phyloP scores from a whole-genome alignment of 2,113 vertebrate genomes.

The Odontophorus gujanensis region DNA sequence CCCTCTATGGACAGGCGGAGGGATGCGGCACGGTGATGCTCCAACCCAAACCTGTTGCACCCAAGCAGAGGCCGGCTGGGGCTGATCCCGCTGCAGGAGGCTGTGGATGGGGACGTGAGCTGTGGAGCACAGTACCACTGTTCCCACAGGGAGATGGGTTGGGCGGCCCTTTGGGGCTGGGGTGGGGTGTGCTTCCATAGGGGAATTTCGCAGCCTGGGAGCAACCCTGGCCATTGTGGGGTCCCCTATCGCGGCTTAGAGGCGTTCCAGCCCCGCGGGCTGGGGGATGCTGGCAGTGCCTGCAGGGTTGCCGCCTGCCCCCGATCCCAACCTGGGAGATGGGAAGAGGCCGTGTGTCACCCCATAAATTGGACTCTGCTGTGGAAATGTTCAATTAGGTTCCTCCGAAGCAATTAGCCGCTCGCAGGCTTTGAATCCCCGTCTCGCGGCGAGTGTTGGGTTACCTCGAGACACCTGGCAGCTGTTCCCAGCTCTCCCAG shows the following conservation, averaged over 20 bases:
- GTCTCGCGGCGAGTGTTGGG: conserved; percentile 51
- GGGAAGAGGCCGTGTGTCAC: neutral
- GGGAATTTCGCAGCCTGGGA: neutral
- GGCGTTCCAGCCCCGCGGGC: no score
- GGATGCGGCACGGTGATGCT: neutral
- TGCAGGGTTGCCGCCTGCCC: neutral
- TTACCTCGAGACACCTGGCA: conserved; percentile 74
- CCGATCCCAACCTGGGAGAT: neutral
- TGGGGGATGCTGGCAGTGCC: accelerated
- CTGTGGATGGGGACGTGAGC: neutral
- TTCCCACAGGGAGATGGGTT: neutral
- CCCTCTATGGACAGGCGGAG: neutral
- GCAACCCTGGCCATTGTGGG: accelerated
- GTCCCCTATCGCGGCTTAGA: neutral
- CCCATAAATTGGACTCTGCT: conserved; percentile 63
- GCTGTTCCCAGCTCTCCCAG: conserved; percentile 67
- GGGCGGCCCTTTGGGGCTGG: neutral
- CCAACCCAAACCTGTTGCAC: neutral
- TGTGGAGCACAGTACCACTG: neutral
- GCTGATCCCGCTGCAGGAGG: neutral
- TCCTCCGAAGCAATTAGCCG: conserved; percentile 60
- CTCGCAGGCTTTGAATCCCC: conserved; percentile 33
- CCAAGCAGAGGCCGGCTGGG: neutral
- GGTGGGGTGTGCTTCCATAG: neutral
- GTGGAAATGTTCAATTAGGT: conserved; percentile 74